A percentile compares a stretch with the other conserved stretches of the same genome.
phyloP scores from a whole-genome alignment of 2,888 invertebrate genomes.

The Brachylomia viminalis region DNA sequence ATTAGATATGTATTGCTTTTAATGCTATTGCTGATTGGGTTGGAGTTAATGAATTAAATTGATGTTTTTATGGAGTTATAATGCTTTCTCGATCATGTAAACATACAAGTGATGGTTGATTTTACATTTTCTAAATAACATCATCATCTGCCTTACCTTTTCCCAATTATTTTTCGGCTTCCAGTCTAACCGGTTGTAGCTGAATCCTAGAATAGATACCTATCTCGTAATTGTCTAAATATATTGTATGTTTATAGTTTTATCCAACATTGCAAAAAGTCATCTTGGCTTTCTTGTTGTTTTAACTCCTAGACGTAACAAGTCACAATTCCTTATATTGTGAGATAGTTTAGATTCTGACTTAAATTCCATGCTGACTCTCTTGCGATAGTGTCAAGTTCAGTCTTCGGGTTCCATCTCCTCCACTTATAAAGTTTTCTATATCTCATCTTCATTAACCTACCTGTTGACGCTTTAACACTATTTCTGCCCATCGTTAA shows the following conservation, averaged over 20 bases:
- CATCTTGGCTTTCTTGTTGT: not conserved
- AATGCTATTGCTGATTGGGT: conserved; percentile 32
- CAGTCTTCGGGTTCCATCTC: not conserved
- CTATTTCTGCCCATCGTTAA: not conserved
- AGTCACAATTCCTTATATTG: not conserved
- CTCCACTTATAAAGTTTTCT: not conserved
- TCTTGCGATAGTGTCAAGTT: not conserved
- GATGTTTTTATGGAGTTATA: not conserved
- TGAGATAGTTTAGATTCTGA: not conserved
- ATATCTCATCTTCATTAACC: conserved; percentile 10
- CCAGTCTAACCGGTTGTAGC: no score
- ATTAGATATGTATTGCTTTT: conserved; percentile 41
- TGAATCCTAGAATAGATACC: no score
- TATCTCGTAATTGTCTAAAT: no score
- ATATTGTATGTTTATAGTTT: not conserved
- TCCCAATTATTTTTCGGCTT: no score
- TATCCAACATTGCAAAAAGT: not conserved
- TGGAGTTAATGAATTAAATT: conserved; percentile 8
- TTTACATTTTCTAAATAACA: no score
- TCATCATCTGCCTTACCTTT: no score
- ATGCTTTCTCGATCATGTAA: not conserved
- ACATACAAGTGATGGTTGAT: not conserved
- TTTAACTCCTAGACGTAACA: not conserved
- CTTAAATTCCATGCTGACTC: not conserved
- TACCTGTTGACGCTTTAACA: not conserved